Evolutionary conservation across 1,140 invertebrate species (phyloP), one percentile per base, ranked within the genome.

Genomic region (Caerostris darwini): DNA sequence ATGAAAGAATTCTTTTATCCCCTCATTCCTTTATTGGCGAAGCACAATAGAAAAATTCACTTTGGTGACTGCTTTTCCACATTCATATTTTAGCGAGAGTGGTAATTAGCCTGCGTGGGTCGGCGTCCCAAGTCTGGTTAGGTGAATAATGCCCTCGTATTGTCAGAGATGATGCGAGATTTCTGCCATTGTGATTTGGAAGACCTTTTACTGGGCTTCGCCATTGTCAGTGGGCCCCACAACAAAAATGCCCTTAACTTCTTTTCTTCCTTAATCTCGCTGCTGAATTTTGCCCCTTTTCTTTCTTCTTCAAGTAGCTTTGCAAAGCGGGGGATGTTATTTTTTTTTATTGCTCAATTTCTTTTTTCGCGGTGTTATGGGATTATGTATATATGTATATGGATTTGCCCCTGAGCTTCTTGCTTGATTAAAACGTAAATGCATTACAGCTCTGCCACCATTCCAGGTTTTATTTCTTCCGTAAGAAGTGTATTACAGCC

Each of bases 171-270:
- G 69, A 71, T 71, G 69, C 19, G 69, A 71, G 69, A 71, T 71
- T 71, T 71, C 69, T 71, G 10, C 85, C 85, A 50, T 58, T 50
- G 85, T 58, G 58, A 50, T 59, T 50, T 58, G 14, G 57, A 87
- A 87, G 57, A 61, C 85, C 85, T 87, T 58, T 87, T 87, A 87
- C 85, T 5, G 5, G n/a, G 34, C 19, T 50, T 61, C 34, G 58
- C 19, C 85, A 87, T 87, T 61, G 85, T 87, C 85, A 87, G 34
- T 87, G 58, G 34, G 53, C 19, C 34, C 12, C 85, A 61, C 85
- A 87, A 87, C 85, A 87, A 87, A 58, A 87, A 58, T 58, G 58
- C 19, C 12, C 14, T 87, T 87, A 87, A n/a, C 85, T 87, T 59
- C 85, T 34, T 87, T 61, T 61, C 57, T 83, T 57, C 14, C 81